A percentile compares a stretch with the other conserved stretches of the same genome.
Evolutionary conservation across 2,113 vertebrate genomes (phyloP).

Genomic region (Thamnaconus septentrionalis): DNA sequence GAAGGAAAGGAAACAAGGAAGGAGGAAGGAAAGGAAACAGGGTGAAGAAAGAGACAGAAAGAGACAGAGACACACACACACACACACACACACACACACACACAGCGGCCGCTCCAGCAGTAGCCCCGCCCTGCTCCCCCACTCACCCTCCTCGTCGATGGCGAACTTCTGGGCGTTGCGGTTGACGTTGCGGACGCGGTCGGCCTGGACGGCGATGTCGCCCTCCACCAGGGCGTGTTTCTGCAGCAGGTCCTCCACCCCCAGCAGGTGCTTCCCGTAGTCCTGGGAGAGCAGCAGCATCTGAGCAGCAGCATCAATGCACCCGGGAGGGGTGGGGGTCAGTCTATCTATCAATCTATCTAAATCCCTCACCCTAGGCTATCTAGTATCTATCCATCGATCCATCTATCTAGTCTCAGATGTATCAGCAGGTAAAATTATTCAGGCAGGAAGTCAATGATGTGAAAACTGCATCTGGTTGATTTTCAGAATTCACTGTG

Average conservation of each 20-base stretch:
- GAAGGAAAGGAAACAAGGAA: not conserved
- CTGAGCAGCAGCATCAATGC: too few species aligned
- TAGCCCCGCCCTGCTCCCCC: too few species aligned
- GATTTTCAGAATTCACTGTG: too few species aligned
- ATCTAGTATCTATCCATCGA: too few species aligned
- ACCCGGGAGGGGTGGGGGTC: too few species aligned
- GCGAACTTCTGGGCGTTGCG: conserved; percentile 94
- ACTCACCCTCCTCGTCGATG: conserved; percentile 84
- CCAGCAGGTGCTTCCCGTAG: conserved; percentile 95
- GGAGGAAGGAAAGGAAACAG: not conserved
- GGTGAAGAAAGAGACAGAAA: not conserved
- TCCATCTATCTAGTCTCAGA: too few species aligned
- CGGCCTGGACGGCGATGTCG: conserved; percentile 93
- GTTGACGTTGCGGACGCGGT: conserved; percentile 91
- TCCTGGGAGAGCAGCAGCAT: conserved; percentile 96
- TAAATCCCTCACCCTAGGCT: too few species aligned
- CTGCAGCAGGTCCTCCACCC: conserved; percentile 96
- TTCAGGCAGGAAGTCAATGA: too few species aligned
- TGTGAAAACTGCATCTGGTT: too few species aligned
- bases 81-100: too few species aligned
- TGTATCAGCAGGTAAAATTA: too few species aligned
- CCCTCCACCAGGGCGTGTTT: conserved; percentile 96
- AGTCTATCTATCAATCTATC: too few species aligned
- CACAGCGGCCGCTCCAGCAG: not conserved
- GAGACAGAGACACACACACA: not conserved